Evolutionary conservation across 2,113 vertebrate species (phyloP).

Genomic region (Panurus biarmicus): DNA sequence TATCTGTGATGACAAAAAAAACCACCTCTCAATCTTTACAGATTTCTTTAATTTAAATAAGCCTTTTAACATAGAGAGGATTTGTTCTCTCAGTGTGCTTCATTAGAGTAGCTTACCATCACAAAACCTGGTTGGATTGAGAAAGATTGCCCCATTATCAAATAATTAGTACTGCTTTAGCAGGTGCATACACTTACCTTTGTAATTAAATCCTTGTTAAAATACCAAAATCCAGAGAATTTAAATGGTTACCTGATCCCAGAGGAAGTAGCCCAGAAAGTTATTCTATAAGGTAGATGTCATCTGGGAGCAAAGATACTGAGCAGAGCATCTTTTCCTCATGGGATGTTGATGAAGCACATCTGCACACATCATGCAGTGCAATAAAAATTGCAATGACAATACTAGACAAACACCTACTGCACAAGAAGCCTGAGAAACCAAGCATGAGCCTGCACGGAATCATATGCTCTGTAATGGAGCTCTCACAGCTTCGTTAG

Average conservation of each 20-base stretch:
- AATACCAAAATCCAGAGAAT: constrained; percentile 90
- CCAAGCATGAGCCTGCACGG: neutral
- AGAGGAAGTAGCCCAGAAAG: constrained; percentile 82
- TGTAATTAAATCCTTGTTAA: constrained; percentile 96
- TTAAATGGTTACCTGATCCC: constrained; percentile 82
- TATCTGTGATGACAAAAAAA: constrained; percentile 29
- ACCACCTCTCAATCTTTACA: constrained; percentile 37
- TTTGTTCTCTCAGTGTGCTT: constrained; percentile 74
- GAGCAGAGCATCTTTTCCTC: constrained; percentile 64
- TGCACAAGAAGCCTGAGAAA: constrained; percentile 18
- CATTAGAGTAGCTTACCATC: constrained; percentile 78
- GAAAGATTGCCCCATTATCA: constrained; percentile 85
- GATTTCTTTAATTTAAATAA: constrained; percentile 74
- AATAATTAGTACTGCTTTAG: constrained; percentile 87
- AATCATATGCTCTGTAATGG: neutral
- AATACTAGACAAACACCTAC: constrained; percentile 61
- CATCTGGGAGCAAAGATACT: constrained; percentile 68
- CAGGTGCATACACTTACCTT: constrained; percentile 93
- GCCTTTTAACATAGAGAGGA: constrained; percentile 65
- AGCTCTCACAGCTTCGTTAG: neutral
- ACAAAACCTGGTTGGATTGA: constrained; percentile 79
- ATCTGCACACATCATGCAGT: constrained; percentile 70
- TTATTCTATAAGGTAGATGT: constrained; percentile 70
- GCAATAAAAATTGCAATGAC: constrained; percentile 70
- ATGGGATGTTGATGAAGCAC: constrained; percentile 72